These are phyloP conservation scores for Haliclona indistincta DNA, from an alignment of 37 sponge, comb jelly and placozoan genomes.

Conservation along the genomic window DNA sequence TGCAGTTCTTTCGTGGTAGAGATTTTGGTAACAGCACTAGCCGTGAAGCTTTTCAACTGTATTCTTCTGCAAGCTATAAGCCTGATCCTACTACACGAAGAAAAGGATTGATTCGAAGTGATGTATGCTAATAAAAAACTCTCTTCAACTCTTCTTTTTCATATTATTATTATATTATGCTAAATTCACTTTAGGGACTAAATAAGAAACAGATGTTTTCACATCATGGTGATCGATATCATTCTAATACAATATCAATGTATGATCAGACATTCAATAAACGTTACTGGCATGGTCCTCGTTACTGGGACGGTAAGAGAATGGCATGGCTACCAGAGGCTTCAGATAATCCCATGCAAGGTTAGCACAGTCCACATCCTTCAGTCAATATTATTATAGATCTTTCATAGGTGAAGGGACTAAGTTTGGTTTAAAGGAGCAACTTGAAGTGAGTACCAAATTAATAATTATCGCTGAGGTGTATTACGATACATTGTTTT, in stretches of 20 bases:
- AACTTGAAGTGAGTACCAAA: slow-evolving; percentile 19
- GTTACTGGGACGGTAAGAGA: slow-evolving; percentile 81
- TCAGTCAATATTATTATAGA: not conserved
- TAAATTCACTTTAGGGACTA: slow-evolving; percentile 58
- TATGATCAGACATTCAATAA: slow-evolving; percentile 82
- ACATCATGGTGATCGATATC: slow-evolving; percentile 86
- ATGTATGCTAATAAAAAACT: slow-evolving; percentile 38
- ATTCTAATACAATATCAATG: slow-evolving; percentile 65
- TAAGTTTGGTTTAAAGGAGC: slow-evolving; percentile 65
- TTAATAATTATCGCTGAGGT: not conserved
- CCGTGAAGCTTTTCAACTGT: slow-evolving; percentile 46
- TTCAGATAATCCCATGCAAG: slow-evolving; percentile 72
- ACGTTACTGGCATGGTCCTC: slow-evolving; percentile 14
- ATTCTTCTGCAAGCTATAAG: slow-evolving; percentile 11
- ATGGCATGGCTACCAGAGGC: slow-evolving; percentile 87
- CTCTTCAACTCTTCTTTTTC: not conserved
- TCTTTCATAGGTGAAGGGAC: slow-evolving; percentile 37
- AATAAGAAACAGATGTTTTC: slow-evolving; percentile 66
- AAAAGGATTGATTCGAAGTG: slow-evolving; percentile 60
- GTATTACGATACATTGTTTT: not conserved
- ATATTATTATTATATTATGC: not conserved
- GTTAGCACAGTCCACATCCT: slow-evolving; percentile 12
- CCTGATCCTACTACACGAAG: slow-evolving; percentile 75
- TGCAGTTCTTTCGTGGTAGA: slow-evolving; percentile 70
- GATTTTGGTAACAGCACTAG: slow-evolving; percentile 61